phyloP scores from a whole-genome alignment of 2,797 vertebrate species.

The Pseudochirops cupreus region DNA sequence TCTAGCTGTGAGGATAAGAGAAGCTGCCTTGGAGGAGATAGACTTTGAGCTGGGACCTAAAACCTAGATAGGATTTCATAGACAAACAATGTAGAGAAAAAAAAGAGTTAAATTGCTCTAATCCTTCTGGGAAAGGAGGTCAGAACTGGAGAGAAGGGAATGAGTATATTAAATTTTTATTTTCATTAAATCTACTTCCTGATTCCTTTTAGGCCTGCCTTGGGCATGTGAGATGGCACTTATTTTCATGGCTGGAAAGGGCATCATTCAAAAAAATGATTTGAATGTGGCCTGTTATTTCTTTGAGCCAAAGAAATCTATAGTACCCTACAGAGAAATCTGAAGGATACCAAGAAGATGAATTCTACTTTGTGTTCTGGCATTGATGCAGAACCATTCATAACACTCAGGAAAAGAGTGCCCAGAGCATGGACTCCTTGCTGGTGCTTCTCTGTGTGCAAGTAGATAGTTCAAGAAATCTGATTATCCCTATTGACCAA shows the following conservation, averaged over 20 bases:
- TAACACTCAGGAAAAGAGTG: background rate
- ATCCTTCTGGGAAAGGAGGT: constrained; percentile 34
- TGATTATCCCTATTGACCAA: constrained; percentile 16
- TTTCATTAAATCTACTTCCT: constrained; percentile 61
- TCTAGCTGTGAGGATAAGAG: background rate
- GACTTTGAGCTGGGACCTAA: background rate
- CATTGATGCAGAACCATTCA: background rate
- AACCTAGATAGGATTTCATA: background rate
- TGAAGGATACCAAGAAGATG: constrained; percentile 56
- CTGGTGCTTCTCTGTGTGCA: constrained; percentile 13
- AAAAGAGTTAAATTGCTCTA: background rate
- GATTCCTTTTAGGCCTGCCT: constrained; percentile 58
- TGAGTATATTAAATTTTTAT: constrained; percentile 62
- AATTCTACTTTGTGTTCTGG: constrained; percentile 24
- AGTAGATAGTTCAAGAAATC: constrained; percentile 29
- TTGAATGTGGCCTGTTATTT: constrained; percentile 60
- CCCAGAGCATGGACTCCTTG: background rate
- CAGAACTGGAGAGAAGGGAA: constrained; percentile 48
- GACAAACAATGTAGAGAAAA: background rate
- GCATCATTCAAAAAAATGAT: constrained; percentile 66
- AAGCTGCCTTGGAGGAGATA: background rate
- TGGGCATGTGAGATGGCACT: constrained; percentile 24
- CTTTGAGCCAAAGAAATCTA: constrained; percentile 19
- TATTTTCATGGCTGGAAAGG: constrained; percentile 61
- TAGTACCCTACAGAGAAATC: constrained; percentile 58